Evolutionary conservation across 1,140 invertebrate genomes (phyloP), one percentile per base, ranked within the genome.

Genomic region (Drosophila eugracilis): DNA sequence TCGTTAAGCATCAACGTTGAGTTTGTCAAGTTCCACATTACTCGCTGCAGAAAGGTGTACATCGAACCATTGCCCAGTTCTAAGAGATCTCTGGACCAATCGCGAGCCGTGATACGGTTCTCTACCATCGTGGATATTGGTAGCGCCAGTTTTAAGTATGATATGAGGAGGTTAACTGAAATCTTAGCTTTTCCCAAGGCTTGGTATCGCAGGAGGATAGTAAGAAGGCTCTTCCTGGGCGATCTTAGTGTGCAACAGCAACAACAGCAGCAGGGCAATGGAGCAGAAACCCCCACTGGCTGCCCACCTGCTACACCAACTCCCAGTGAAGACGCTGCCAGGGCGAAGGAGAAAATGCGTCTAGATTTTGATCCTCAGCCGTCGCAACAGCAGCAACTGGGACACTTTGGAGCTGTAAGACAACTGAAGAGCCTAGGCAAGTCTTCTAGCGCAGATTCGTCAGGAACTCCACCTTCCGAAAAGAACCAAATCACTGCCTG

Each of bases 61-160:
- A 95, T 96, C 50, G 95, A 95, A 67, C 94, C 92, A 49, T 92
- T 94, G 78, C 78, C 92, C 78, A 75, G 70, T 69, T 59, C 92
- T 70, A 80, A 92, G 91, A 52, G 91, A 59, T 24, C 92, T 71
- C 91, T 91, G 22, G 94, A 93, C 72, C 93, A 93, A 36, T 95
- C 95, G 15, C 93, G 95, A 60, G 96, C 96, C 26, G 95, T 96
- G 32, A 97, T 99, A 42, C 92, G 97, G 67, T 98, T 98, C 92
- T 98, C 97, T 48, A 98, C 97, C 9, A 98, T 99, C 65, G 95
- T 97, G 77, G 98, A 99, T 92, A 97, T 99, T 85, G 98, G 98
- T 24, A 98, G 96, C n/a, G 98, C 98, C 19, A 97, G 97, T 17
- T 99, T 99, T 91, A 99, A 99, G 90, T 99, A 99, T 92, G 99